phyloP scores from a whole-genome alignment of 2,888 invertebrate species.

The Melieria omissa region DNA sequence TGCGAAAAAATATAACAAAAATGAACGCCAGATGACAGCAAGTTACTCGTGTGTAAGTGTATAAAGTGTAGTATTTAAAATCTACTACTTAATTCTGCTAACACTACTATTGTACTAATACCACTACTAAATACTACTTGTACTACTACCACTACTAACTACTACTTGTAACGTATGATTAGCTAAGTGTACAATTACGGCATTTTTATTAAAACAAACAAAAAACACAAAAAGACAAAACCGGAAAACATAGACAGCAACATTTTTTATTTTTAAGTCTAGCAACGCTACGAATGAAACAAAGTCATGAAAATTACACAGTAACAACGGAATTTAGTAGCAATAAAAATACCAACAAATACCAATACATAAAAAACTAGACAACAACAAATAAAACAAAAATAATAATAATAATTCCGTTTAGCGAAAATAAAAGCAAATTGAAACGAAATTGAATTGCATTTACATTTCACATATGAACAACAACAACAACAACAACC shows the following conservation, averaged over 20 bases:
- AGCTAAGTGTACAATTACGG: neutral
- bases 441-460: slow-evolving; percentile 44
- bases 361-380: neutral
- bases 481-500: slow-evolving; percentile 33
- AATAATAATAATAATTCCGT: slow-evolving; percentile 9
- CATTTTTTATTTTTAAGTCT: neutral
- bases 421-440: slow-evolving; percentile 6
- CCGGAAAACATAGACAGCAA: neutral
- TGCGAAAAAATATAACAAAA: too few relatives aligned
- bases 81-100: too few relatives aligned
- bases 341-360: slow-evolving; percentile 3
- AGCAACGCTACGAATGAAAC: neutral
- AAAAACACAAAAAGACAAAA: slow-evolving; percentile 12
- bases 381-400: neutral
- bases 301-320: too few relatives aligned
- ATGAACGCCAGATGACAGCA: too few relatives aligned
- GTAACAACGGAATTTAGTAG: neutral
- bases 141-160: too few relatives aligned
- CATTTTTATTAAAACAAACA: slow-evolving; percentile 20
- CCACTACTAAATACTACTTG: too few relatives aligned
- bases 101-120: too few relatives aligned
- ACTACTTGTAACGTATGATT: slow-evolving; percentile 7
- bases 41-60: too few relatives aligned
- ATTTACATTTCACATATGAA: slow-evolving; percentile 51
- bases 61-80: too few relatives aligned